Percentiles rank a stretch among this genome's conserved stretches.
These are phyloP conservation scores for Callosobruchus maculatus DNA, from an alignment of 2,888 invertebrate species.

Conservation along the genomic window DNA sequence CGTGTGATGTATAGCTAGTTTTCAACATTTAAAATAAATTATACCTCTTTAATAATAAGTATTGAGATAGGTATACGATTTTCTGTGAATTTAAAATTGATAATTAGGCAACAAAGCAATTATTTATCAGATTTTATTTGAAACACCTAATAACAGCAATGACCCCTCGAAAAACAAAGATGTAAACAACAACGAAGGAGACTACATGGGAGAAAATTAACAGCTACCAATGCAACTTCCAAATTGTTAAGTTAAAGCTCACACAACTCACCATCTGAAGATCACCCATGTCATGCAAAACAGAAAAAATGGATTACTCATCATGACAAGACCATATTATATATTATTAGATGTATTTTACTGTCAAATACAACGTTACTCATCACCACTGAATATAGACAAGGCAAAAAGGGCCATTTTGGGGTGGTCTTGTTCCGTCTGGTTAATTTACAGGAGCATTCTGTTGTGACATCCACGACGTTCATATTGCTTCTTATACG, in stretches of 20 bases:
- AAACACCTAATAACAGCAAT: background rate
- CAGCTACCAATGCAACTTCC: background rate
- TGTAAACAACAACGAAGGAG: background rate
- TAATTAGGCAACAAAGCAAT: too few relatives aligned
- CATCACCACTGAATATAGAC: too few relatives aligned
- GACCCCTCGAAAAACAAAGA: background rate
- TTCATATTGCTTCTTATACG: too few relatives aligned
- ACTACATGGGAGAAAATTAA: background rate
- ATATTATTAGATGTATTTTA: background rate
- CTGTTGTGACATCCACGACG: too few relatives aligned
- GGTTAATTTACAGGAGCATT: too few relatives aligned
- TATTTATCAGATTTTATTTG: background rate
- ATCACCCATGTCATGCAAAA: constrained; percentile 42
- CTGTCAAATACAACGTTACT: background rate
- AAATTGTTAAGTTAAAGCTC: background rate
- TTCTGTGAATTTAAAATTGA: too few relatives aligned
- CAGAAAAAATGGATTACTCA: constrained; percentile 25
- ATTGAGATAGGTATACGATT: too few relatives aligned
- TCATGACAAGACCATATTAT: background rate
- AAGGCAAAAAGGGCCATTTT: too few relatives aligned
- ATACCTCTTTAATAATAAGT: too few relatives aligned
- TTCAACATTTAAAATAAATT: too few relatives aligned
- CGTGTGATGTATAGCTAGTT: too few relatives aligned
- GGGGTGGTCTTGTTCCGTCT: too few relatives aligned
- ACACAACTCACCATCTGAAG: constrained; percentile 47